These are phyloP conservation scores for Lasiommata megera DNA, from an alignment of 2,888 invertebrate genomes.

Conservation along the genomic window DNA sequence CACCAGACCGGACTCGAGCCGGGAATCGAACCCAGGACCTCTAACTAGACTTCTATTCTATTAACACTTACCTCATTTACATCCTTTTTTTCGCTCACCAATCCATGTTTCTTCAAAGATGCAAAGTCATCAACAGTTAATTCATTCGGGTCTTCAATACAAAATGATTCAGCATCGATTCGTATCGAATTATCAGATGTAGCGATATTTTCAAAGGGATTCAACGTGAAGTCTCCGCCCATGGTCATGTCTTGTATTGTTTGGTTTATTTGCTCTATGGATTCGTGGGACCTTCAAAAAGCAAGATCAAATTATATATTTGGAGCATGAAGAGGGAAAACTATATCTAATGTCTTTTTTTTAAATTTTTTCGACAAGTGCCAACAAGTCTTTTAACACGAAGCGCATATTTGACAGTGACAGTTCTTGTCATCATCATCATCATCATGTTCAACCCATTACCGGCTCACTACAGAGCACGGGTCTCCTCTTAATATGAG, in stretches of 20 bases:
- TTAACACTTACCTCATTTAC: conserved; percentile 56
- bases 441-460: no score
- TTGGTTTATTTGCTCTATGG: conserved; percentile 75
- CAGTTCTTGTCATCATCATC: no score
- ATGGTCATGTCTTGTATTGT: conserved; percentile 78
- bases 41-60: not conserved
- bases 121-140: conserved; percentile 72
- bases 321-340: no score
- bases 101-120: conserved; percentile 69
- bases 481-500: no score
- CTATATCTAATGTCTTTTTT: no score
- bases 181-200: conserved; percentile 65
- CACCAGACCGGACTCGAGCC: no score
- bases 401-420: no score
- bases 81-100: conserved; percentile 65
- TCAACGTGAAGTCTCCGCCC: conserved; percentile 68
- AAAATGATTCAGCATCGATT: conserved; percentile 67
- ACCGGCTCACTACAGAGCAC: no score
- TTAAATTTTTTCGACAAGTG: no score
- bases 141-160: conserved; percentile 63
- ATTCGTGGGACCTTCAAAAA: conserved; percentile 56
- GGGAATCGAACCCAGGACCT: no score
- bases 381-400: no score
- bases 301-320: not conserved
- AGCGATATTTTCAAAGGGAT: conserved; percentile 66